Conservation (phyloP, 2,113 vertebrate species). For the Lasiurus cinereus region DNA sequence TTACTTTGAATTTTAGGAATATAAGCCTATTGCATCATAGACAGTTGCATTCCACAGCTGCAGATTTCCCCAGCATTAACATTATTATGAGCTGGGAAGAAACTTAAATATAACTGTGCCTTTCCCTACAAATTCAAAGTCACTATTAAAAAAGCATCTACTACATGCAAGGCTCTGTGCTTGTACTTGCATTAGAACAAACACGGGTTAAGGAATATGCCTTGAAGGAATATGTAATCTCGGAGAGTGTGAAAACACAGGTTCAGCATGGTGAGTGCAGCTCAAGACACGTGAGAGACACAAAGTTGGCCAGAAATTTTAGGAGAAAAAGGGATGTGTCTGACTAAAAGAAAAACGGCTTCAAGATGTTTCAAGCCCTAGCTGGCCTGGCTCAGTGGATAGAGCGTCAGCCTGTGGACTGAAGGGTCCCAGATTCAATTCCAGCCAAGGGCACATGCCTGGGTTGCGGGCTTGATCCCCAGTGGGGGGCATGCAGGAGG, state of each 20-base stretch:
- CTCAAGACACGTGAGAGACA: not conserved
- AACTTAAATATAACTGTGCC: not conserved
- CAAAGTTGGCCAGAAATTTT: not conserved
- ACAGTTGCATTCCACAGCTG: not conserved
- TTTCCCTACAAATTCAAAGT: slow-evolving; percentile 12
- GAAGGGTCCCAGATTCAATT: too few species aligned
- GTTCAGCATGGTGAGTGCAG: not conserved
- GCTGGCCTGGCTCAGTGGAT: too few species aligned
- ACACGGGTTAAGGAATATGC: not conserved
- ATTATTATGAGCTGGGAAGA: slow-evolving; percentile 10
- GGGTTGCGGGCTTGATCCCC: too few species aligned
- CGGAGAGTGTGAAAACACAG: not conserved
- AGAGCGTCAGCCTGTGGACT: too few species aligned
- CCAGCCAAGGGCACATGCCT: too few species aligned
- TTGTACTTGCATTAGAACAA: not conserved
- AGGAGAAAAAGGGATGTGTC: not conserved
- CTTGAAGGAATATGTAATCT: not conserved
- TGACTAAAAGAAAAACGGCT: not conserved
- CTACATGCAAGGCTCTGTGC: not conserved
- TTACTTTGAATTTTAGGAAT: slow-evolving; percentile 55
- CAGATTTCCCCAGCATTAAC: slow-evolving; percentile 1
- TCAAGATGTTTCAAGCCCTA: not conserved
- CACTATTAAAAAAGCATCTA: not conserved
- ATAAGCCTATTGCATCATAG: not conserved
- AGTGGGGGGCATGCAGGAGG: too few species aligned